A percentile compares a stretch with the other conserved stretches of the same genome.
Conservation (phyloP, 2,797 vertebrate species). For the Mormyrops attenuatus region DNA sequence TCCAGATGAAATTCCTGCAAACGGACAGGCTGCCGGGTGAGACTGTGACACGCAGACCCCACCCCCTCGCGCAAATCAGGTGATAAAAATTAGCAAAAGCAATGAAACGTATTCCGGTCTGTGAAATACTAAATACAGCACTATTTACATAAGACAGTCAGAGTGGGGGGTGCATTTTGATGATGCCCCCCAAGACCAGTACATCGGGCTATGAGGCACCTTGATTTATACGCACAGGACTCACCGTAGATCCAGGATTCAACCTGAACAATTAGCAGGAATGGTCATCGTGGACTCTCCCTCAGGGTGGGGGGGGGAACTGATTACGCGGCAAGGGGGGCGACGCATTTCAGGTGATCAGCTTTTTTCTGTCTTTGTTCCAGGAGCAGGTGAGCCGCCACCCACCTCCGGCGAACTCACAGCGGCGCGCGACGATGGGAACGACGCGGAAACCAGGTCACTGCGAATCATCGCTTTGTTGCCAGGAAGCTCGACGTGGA, state of each 20-base stretch:
- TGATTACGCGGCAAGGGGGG: neutral
- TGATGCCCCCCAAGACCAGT: neutral
- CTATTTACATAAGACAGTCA: conserved; percentile 63
- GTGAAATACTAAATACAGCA: conserved; percentile 55
- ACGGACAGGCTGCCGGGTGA: conserved; percentile 62
- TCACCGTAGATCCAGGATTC: neutral
- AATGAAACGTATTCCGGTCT: conserved; percentile 53
- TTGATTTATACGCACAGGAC: conserved; percentile 18
- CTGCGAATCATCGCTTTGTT: neutral
- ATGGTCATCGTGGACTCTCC: neutral
- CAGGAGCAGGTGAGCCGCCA: neutral
- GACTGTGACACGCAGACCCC: conserved; percentile 62
- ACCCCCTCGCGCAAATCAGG: conserved; percentile 64
- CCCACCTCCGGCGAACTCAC: neutral
- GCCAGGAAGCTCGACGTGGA: neutral
- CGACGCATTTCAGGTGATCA: neutral
- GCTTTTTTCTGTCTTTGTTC: neutral
- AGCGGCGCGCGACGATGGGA: neutral
- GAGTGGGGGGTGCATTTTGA: neutral
- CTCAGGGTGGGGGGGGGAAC: too few species aligned
- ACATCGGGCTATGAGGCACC: conserved; percentile 18
- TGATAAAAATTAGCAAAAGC: conserved; percentile 62
- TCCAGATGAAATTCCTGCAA: conserved; percentile 68
- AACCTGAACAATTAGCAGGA: conserved; percentile 12
- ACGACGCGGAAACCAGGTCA: neutral